phyloP scores from a whole-genome alignment of 35 echinoderm and acorn worm species.

The Strongylocentrotus purpuratus region DNA sequence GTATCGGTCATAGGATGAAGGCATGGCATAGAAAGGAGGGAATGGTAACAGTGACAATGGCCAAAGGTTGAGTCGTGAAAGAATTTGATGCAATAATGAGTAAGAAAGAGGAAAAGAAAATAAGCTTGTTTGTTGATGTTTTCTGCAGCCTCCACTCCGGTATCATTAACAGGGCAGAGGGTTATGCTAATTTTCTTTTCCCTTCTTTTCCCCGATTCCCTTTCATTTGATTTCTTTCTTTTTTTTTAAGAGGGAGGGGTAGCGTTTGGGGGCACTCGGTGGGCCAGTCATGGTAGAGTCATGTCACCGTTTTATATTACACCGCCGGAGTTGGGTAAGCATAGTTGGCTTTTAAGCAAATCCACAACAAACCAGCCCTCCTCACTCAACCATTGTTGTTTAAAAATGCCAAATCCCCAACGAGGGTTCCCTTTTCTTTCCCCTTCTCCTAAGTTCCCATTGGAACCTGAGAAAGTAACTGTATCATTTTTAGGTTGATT shows the following conservation, averaged over 20 bases:
- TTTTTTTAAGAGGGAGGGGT: not conserved
- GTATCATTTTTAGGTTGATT: conserved; percentile 39
- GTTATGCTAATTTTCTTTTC: conserved; percentile 8
- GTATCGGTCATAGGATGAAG: not conserved
- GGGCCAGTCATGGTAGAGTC: conserved; percentile 11
- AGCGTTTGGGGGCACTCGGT: not conserved
- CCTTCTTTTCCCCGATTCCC: not conserved
- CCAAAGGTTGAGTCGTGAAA: not conserved
- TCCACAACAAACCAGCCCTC: conserved; percentile 24
- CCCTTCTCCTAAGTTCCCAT: not conserved
- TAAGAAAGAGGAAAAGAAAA: not conserved
- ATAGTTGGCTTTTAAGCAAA: conserved; percentile 31
- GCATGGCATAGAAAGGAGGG: not conserved
- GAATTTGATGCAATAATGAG: not conserved
- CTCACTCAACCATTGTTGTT: not conserved
- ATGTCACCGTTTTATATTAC: conserved; percentile 27
- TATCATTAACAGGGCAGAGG: conserved; percentile 38
- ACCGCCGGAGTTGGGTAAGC: conserved; percentile 36
- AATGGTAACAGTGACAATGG: conserved; percentile 36
- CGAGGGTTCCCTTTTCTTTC: not conserved
- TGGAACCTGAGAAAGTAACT: conserved; percentile 44
- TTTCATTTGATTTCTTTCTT: not conserved
- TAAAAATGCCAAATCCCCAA: conserved; percentile 16
- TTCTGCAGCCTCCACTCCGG: not conserved
- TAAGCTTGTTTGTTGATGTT: conserved; percentile 36